Evolutionary conservation across 1,140 invertebrate species (phyloP), one percentile per base, ranked within the genome.

Genomic region (Trichonephila clavata): DNA sequence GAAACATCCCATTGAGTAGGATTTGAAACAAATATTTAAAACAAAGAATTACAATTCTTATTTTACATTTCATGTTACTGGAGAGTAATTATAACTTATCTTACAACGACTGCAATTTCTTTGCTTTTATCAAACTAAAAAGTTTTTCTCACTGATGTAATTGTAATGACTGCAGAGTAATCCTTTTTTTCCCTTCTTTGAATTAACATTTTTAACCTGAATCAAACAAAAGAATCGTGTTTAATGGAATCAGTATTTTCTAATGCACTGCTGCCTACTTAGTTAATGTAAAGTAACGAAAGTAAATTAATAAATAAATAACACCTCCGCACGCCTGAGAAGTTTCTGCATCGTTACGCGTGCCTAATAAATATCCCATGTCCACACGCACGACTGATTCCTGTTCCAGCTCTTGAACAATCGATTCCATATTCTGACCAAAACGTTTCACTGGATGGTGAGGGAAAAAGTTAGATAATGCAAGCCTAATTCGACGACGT

Each of bases 261-360:
- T 7, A 77, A 60, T 63, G 60, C 59, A 86, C 24, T 60, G 16
- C 16, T 63, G 16, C 3, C 27, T 39, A 1, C 16, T 77, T 77
- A 39, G 20, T 88, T 50, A 88, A 88, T 65, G 86, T 57, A 71
- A 88, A 88, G 32, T 88, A 88, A 88, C 27, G 61, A 65, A 88
- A 68, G 61, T 68, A 61, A 81, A 81, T 90, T 50, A 81, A 81
- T 90, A 61, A 90, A 80, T 90, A 90, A 90, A 90, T 68, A 80
- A 43, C 68, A 20, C 32, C 16, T 13, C 8, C n/a, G 43, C 43
- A 39, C 89, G 27, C 43, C 39, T 32, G 20, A 87, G 86, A 61
- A 63, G 50, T 90, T 81, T 90, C 50, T 61, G 89, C 71, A 81
- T 81, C 89, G 89, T 61, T 90, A 90, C 77, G 24, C 39, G 32